Conservation (phyloP, 1,140 invertebrate species). For the Drosophila ercepeae region DNA sequence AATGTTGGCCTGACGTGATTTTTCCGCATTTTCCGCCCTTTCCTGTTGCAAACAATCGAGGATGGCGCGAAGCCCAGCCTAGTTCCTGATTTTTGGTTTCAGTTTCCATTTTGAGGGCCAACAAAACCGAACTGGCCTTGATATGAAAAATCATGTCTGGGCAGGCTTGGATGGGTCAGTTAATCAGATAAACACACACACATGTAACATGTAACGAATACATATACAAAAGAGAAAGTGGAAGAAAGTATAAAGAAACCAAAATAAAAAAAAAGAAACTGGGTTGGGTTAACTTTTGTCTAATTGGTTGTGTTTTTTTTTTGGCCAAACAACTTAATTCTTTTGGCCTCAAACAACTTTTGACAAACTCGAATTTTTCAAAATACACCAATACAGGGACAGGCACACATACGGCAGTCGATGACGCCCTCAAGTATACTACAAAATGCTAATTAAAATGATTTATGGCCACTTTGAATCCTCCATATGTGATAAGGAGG, state of each 20-base stretch:
- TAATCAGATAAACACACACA: conserved; percentile 68
- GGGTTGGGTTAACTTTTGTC: conserved; percentile 41
- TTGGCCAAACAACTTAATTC: conserved; percentile 69
- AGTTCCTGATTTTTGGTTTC: conserved; percentile 47
- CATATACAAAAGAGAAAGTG: neutral
- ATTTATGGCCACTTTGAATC: conserved; percentile 48
- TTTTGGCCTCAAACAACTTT: conserved; percentile 43
- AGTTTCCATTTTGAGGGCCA: conserved; percentile 26
- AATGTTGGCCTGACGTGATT: conserved; percentile 73
- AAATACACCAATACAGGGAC: neutral
- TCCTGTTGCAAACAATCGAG: conserved; percentile 69
- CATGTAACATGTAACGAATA: conserved; percentile 8
- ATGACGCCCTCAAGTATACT: conserved; percentile 47
- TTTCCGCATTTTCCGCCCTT: conserved; percentile 1
- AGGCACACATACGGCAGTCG: conserved; percentile 29
- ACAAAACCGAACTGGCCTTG: conserved; percentile 51
- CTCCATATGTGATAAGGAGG: conserved; percentile 51
- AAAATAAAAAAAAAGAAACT: neutral
- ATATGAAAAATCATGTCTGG: conserved; percentile 73
- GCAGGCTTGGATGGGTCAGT: conserved; percentile 61
- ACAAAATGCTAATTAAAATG: conserved; percentile 73
- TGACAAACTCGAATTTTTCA: conserved; percentile 52
- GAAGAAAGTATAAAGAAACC: neutral
- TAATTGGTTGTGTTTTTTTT: conserved; percentile 50
- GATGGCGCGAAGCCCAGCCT: conserved; percentile 52